A percentile compares a stretch with the other conserved stretches of the same genome.
phyloP scores from a whole-genome alignment of 2,797 vertebrate species.

The Cichlasoma orientale region DNA sequence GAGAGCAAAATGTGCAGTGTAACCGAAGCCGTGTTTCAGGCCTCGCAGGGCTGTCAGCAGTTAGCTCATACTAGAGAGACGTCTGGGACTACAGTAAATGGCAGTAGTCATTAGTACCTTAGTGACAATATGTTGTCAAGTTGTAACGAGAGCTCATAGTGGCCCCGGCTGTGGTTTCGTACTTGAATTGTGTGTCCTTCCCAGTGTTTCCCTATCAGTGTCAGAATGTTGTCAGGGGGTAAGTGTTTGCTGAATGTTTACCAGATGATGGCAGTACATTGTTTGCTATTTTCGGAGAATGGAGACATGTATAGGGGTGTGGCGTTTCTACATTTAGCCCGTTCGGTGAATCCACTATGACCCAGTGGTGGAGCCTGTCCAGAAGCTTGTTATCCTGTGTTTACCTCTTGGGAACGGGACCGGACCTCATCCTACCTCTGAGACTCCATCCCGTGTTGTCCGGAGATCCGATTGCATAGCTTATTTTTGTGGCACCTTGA shows the following conservation, averaged over 20 bases:
- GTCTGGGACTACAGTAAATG: slow-evolving; percentile 32
- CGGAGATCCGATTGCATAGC: slow-evolving; percentile 73
- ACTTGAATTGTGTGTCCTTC: slow-evolving; percentile 52
- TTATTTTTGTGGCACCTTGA: slow-evolving; percentile 78
- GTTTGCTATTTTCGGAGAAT: slow-evolving; percentile 74
- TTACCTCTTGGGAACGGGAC: slow-evolving; percentile 75
- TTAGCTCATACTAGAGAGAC: slow-evolving; percentile 33
- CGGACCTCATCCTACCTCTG: slow-evolving; percentile 45
- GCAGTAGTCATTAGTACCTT: slow-evolving; percentile 51
- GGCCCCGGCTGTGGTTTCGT: slow-evolving; percentile 30
- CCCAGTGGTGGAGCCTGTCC: slow-evolving; percentile 47
- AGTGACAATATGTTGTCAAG: slow-evolving; percentile 55
- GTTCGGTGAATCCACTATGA: slow-evolving; percentile 66
- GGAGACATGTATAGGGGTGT: slow-evolving; percentile 73
- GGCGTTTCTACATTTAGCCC: slow-evolving; percentile 72
- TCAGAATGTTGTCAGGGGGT: slow-evolving; percentile 71
- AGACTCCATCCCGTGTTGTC: slow-evolving; percentile 53
- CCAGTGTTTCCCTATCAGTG: slow-evolving; percentile 70
- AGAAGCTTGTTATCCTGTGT: slow-evolving; percentile 77
- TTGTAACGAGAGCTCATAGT: slow-evolving; percentile 59
- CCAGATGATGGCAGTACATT: slow-evolving; percentile 77
- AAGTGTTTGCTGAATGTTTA: slow-evolving; percentile 76
- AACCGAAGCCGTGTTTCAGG: slow-evolving; percentile 38
- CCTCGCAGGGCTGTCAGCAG: slow-evolving; percentile 40
- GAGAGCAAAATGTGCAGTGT: slow-evolving; percentile 58